Base-by-base conservation (phyloP, 2,113 vertebrate species). In the Neotoma lepida region DNA sequence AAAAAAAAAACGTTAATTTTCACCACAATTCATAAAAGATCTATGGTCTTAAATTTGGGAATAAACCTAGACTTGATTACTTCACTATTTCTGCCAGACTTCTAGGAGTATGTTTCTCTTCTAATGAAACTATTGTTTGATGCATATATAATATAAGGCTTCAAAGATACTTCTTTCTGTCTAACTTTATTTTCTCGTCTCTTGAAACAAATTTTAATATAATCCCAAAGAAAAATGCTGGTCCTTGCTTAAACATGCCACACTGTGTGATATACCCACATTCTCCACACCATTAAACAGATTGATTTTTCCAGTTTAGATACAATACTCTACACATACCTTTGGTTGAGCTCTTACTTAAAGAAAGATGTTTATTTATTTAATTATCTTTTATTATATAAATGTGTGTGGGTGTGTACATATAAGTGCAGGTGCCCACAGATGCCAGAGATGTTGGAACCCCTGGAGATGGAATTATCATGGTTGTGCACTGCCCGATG, bases 201-300 rank as follows among this genome's bases (percentile, higher is more conserved):
- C 63, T 46, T 91, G 64, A 92, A 95, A 89, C 30, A 26, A 91
- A n/a, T 81, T 28, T 84, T 28, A 88, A 10, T 74, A 81, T 88
- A 68, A 91, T 20, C 35, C 44, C 81, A 15, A 81, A 85, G 10
- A 15, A 63, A 90, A 81, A 51, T 39, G 4, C 20, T 89, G 9
- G 46, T 66, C 14, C 20, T 82, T 41, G n/a, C 41, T 82, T 88
- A 91, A 91, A 78, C 0, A 78, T 26, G 8, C 18, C 68, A 56
- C 10, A 6, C 33, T 85, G 49, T 93, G 13, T 92, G 24, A 81
- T 71, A 76, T 74, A 78, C 20, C 18, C 14, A 49, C 15, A 71
- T 81, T 81, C 24, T 8, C 18, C 18, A 80, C 17, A 64, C 9
- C 54, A 88, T 68, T 61, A 89, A 86, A 71, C 30, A 87, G 49